A percentile compares a stretch with the other conserved stretches of the same genome.
Evolutionary conservation across 1,140 invertebrate genomes (phyloP).

Genomic region (Bombus sylvicola): DNA sequence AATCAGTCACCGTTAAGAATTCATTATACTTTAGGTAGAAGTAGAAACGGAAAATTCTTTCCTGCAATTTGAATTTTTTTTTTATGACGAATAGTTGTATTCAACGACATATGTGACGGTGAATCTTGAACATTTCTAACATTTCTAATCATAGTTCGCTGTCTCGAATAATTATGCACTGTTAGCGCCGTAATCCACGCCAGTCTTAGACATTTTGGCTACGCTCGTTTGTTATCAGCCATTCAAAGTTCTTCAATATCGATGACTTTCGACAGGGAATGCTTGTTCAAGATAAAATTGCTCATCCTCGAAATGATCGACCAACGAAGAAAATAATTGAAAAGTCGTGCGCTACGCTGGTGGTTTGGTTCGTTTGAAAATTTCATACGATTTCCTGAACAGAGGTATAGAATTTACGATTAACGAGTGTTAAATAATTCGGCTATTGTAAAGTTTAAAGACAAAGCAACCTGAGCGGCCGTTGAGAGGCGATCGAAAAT

Average conservation of each 20-base stretch:
- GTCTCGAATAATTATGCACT: background rate
- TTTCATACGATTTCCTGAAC: background rate
- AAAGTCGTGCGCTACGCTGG: background rate
- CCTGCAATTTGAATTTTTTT: background rate
- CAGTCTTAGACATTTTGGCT: background rate
- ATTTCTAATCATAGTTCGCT: background rate
- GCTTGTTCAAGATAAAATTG: background rate
- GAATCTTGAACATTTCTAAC: background rate
- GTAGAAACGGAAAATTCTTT: background rate
- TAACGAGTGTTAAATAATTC: background rate
- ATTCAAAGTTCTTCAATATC: background rate
- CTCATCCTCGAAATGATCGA: background rate
- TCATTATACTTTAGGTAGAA: background rate
- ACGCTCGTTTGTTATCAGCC: conserved; percentile 12
- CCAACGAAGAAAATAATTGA: background rate
- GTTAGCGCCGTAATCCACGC: background rate
- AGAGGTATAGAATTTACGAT: background rate
- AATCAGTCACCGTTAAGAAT: background rate
- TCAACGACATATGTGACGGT: background rate
- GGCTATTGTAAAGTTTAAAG: background rate
- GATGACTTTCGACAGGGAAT: background rate
- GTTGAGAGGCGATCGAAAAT: background rate
- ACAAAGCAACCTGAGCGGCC: background rate
- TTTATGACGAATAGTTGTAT: no score
- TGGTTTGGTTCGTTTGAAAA: background rate